Conservation (phyloP, 2,888 invertebrate genomes). For the Laspeyria flexula region DNA sequence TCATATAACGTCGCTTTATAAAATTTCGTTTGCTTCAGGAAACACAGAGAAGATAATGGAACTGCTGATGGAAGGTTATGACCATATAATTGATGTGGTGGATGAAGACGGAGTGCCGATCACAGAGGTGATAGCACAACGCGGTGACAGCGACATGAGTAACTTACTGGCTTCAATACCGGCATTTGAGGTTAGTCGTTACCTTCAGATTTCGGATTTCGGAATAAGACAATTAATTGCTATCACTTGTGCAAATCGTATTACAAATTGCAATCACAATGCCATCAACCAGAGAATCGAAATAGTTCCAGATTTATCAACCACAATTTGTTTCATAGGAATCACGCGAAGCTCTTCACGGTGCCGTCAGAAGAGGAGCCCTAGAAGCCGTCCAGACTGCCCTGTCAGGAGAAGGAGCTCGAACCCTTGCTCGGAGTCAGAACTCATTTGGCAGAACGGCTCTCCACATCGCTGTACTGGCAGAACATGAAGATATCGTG, state of each 20-base stretch:
- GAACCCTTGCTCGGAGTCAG: conserved; percentile 77
- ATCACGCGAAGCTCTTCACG: conserved; percentile 91
- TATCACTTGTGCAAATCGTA: too few species aligned
- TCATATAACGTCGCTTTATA: neutral
- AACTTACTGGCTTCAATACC: conserved; percentile 90
- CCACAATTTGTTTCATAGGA: conserved; percentile 86
- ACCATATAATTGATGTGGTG: conserved; percentile 92
- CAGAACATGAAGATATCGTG: conserved; percentile 93
- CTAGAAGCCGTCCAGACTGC: conserved; percentile 85
- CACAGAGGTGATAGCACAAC: conserved; percentile 88
- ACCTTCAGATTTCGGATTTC: too few species aligned
- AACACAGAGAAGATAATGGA: conserved; percentile 83
- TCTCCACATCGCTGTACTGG: conserved; percentile 94
- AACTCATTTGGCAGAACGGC: conserved; percentile 91
- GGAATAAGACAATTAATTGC: too few species aligned
- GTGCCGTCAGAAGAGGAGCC: conserved; percentile 88
- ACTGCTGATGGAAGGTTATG: conserved; percentile 93
- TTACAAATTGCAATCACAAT: too few species aligned
- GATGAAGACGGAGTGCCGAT: conserved; percentile 90
- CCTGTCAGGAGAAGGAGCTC: conserved; percentile 81
- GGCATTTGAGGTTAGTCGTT: conserved; percentile 88
- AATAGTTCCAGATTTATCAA: too few species aligned
- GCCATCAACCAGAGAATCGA: too few species aligned
- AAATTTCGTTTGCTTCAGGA: conserved; percentile 52
- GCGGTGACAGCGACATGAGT: conserved; percentile 89